Evolutionary conservation across 2,797 vertebrate genomes (phyloP).

Genomic region (Glossophaga mutica): DNA sequence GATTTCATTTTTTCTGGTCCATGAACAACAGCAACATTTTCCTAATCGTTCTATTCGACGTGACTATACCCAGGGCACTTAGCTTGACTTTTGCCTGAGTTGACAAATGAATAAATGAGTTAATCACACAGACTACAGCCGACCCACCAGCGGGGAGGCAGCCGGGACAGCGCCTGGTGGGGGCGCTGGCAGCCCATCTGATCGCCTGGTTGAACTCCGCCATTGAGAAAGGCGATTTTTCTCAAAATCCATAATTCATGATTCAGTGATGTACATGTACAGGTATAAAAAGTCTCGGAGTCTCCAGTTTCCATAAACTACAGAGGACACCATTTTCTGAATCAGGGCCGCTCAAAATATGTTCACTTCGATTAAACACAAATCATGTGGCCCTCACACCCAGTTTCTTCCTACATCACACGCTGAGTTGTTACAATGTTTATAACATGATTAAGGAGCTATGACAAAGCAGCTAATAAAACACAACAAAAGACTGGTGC

Average conservation of each 20-base stretch:
- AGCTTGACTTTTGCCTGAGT: background rate
- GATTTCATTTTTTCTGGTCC: background rate
- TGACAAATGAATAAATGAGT: background rate
- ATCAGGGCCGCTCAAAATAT: background rate
- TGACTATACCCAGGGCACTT: no score
- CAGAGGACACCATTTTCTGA: background rate
- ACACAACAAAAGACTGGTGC: rapidly evolving
- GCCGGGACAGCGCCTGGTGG: background rate
- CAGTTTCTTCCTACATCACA: background rate
- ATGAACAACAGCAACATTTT: background rate
- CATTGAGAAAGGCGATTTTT: background rate
- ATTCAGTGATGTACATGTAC: no score
- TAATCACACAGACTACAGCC: background rate
- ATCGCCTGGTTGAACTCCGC: background rate
- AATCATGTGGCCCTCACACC: background rate
- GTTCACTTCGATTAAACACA: background rate
- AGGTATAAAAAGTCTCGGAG: background rate
- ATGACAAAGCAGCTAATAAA: no score
- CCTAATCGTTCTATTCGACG: background rate
- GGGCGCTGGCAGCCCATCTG: background rate
- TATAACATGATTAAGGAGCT: background rate
- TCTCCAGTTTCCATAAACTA: background rate
- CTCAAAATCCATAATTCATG: background rate
- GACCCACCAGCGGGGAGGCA: rapidly evolving
- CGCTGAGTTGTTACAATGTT: no score